phyloP scores from a whole-genome alignment of 1,140 invertebrate species.

The Drosophila sucinea region DNA sequence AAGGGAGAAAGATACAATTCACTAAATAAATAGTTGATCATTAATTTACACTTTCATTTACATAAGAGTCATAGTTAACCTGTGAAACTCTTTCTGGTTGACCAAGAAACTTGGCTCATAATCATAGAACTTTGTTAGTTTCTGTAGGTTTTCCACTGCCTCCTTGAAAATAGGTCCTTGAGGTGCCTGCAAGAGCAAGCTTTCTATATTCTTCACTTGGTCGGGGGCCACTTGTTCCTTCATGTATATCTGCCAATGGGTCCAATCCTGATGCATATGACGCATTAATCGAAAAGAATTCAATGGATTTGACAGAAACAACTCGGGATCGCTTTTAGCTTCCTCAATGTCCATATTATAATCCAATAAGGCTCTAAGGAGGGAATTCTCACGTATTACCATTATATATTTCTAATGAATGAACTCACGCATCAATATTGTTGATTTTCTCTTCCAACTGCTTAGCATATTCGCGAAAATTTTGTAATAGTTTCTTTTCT shows the following conservation, averaged over 20 bases:
- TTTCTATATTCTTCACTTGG: constrained; percentile 19
- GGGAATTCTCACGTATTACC: background rate
- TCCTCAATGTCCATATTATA: constrained; percentile 87
- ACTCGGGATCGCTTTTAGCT: constrained; percentile 89
- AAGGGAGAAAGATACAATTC: constrained; percentile 28
- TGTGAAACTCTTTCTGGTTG: background rate
- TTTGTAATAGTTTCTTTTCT: constrained; percentile 28
- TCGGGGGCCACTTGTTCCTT: constrained; percentile 20
- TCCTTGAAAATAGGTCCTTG: background rate
- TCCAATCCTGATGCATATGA: constrained; percentile 69
- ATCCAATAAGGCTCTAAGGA: constrained; percentile 39
- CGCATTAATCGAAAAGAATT: constrained; percentile 57
- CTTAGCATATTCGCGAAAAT: constrained; percentile 41
- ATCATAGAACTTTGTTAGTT: constrained; percentile 41
- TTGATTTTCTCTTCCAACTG: constrained; percentile 35
- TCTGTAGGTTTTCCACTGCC: constrained; percentile 21
- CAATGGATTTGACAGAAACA: constrained; percentile 60
- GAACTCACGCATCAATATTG: constrained; percentile 42
- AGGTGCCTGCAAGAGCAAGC: constrained; percentile 18
- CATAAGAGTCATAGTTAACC: constrained; percentile 7
- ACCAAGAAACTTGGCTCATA: constrained; percentile 27
- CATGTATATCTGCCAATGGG: constrained; percentile 54
- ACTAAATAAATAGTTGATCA: background rate
- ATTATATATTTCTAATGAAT: background rate
- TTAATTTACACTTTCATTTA: background rate